phyloP scores from a whole-genome alignment of 2,113 vertebrate genomes.

The Baryphthengus martii region DNA sequence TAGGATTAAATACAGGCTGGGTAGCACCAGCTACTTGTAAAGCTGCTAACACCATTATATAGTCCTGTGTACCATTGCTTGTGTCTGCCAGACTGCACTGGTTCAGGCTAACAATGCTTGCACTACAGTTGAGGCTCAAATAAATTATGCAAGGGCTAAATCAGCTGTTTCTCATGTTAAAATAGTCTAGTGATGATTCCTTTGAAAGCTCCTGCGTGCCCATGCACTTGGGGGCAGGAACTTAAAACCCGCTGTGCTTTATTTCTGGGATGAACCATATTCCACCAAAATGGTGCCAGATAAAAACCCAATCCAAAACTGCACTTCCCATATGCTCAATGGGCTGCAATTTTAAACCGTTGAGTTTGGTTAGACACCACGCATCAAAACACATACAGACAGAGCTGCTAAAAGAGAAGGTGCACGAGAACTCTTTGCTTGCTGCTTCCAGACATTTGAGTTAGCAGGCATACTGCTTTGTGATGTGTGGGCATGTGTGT shows the following conservation, averaged over 20 bases:
- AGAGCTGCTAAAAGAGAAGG: background rate
- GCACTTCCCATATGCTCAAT: background rate
- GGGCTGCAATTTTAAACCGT: background rate
- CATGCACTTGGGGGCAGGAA: background rate
- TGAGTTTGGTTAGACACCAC: background rate
- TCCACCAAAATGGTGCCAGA: background rate
- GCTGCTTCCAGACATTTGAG: background rate
- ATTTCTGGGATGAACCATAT: background rate
- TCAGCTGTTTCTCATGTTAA: background rate
- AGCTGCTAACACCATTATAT: constrained; percentile 9
- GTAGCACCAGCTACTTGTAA: background rate
- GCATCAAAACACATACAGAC: background rate
- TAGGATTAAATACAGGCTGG: background rate
- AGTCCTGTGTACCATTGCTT: background rate
- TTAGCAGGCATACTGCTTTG: background rate
- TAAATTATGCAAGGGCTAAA: background rate
- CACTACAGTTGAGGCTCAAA: background rate
- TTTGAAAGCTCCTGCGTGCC: background rate
- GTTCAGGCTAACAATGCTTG: background rate
- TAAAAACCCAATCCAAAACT: background rate
- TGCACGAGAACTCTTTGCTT: background rate
- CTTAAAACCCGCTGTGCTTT: background rate
- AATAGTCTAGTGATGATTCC: background rate
- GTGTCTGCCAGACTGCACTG: constrained; percentile 5
- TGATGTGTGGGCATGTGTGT: background rate